Evolutionary conservation across 2,888 invertebrate species (phyloP).

Genomic region (Pinctada fucata): DNA sequence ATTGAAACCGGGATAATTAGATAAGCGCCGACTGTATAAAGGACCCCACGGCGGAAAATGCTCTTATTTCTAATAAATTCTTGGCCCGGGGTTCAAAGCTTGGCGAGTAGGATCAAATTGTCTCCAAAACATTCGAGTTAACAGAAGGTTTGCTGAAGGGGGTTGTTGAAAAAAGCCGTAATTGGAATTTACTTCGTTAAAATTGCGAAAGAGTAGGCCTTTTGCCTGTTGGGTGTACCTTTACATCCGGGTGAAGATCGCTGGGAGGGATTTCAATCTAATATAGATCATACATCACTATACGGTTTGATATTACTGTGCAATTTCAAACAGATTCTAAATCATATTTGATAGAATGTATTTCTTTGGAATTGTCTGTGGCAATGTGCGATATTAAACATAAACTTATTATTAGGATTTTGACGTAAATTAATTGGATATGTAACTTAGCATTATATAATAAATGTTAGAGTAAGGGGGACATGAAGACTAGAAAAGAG

Average conservation of each 20-base stretch:
- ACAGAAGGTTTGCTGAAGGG: constrained; percentile 3
- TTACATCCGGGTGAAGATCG: background rate
- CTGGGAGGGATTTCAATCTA: background rate
- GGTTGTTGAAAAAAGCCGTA: constrained; percentile 4
- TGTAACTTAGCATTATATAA: too few relatives aligned
- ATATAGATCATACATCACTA: too few relatives aligned
- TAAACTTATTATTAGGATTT: too few relatives aligned
- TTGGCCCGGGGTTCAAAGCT: constrained; percentile 15
- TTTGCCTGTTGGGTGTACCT: background rate
- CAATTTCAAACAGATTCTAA: too few relatives aligned
- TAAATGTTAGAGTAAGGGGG: too few relatives aligned
- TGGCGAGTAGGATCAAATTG: constrained; percentile 25
- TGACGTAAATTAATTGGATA: too few relatives aligned
- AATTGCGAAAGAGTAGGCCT: constrained; percentile 1
- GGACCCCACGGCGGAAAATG: constrained; percentile 15
- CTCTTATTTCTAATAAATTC: constrained; percentile 29
- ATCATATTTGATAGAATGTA: too few relatives aligned
- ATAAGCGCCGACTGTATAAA: constrained; percentile 21
- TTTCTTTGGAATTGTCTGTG: too few relatives aligned
- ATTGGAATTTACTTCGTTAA: constrained; percentile 4
- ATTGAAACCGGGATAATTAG: constrained; percentile 28
- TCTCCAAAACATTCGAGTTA: constrained; percentile 23
- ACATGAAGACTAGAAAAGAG: too few relatives aligned
- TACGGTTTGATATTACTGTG: too few relatives aligned
- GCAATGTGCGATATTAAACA: too few relatives aligned